Conservation (phyloP, 2,113 vertebrate genomes). For the Circaetus cinerascens region DNA sequence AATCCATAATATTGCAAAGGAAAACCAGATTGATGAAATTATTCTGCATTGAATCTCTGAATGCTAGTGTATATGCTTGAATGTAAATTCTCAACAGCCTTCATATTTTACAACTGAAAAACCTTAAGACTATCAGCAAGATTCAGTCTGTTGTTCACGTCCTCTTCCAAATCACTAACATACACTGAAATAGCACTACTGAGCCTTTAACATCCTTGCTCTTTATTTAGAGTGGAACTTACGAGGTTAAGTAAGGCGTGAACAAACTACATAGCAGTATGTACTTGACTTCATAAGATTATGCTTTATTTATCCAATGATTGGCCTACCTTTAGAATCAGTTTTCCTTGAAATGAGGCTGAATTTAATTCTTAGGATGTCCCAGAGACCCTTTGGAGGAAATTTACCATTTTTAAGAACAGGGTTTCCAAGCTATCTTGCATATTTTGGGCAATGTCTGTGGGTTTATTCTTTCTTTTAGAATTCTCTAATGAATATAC, state of each 20-base stretch:
- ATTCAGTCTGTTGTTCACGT: neutral
- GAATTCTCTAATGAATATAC: conserved; percentile 3
- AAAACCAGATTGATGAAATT: neutral
- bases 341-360: neutral
- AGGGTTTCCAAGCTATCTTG: neutral
- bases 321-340: neutral
- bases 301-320: neutral
- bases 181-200: neutral
- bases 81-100: neutral
- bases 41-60: neutral
- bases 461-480: neutral
- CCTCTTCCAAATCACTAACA: neutral
- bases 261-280: neutral
- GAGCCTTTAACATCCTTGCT: neutral
- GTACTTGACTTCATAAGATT: neutral
- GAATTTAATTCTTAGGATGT: neutral
- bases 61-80: neutral
- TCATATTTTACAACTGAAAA: neutral
- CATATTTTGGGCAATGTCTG: neutral
- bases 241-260: neutral
- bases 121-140: neutral
- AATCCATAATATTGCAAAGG: neutral
- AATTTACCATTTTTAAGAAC: conserved; percentile 5
- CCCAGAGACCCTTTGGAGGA: neutral
- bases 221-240: neutral